Evolutionary conservation across 2,797 vertebrate species (phyloP).

Genomic region (Anisognathus igniventris): DNA sequence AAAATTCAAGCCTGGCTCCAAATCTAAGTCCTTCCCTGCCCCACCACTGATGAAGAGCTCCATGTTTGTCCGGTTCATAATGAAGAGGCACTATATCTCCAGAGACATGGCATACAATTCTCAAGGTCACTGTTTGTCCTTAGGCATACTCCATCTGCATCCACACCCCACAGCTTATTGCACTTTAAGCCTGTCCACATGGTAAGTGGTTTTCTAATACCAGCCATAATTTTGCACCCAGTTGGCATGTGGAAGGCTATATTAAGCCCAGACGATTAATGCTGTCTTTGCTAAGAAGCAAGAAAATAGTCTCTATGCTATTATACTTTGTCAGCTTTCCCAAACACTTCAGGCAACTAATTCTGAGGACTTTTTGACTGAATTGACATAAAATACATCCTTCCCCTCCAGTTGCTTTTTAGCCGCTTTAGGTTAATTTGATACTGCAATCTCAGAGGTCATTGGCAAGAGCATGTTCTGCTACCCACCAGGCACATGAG

Average conservation of each 20-base stretch:
- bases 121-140: conserved; percentile 46
- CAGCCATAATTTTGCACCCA: conserved; percentile 62
- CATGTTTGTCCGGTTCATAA: background rate
- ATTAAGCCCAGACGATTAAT: conserved; percentile 63
- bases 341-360: conserved; percentile 64
- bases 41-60: background rate
- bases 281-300: conserved; percentile 52
- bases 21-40: background rate
- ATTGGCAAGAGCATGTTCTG: conserved; percentile 16
- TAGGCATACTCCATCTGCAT: conserved; percentile 34
- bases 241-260: conserved; percentile 62
- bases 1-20: background rate
- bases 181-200: conserved; percentile 43
- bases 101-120: background rate
- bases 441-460: conserved; percentile 5
- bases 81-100: background rate
- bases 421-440: conserved; percentile 45
- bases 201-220: conserved; percentile 61
- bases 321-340: conserved; percentile 56
- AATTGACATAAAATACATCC: conserved; percentile 61
- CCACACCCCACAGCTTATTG: conserved; percentile 37
- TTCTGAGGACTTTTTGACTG: conserved; percentile 56
- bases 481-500: background rate
- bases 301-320: conserved; percentile 55
- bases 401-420: conserved; percentile 43